Evolutionary conservation across 1,140 invertebrate genomes (phyloP), one percentile per base, ranked within the genome.

Genomic region (Tetraneura akinire): DNA sequence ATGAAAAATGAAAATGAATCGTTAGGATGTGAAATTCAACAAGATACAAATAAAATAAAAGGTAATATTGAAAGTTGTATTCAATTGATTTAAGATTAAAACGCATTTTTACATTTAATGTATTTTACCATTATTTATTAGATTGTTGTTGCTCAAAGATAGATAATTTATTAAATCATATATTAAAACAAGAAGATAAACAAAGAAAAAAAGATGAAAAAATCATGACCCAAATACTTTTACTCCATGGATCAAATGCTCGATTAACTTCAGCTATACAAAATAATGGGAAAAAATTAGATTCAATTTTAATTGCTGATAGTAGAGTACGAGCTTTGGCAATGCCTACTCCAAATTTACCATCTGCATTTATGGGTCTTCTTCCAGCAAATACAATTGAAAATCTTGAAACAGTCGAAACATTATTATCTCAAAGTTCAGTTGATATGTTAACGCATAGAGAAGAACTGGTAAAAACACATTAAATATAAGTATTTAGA

Each of bases 291-390:
- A 57, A 57, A 57, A 57, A 57, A 21, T 57, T 57, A 21, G 55
- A 57, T 2, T 3, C 21, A 0, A 26, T 57, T 23, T 13, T 57
- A 23, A 21, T 21, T 13, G 55, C 55, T 11, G 53, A 55, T n/a
- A 55, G 53, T 55, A 23, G 53, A 55, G 53, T 55, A 55, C 53
- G 53, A 11, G 53, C 53, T 10, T 55, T 55, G 53, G 53, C 53
- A n/a, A 55, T 21, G 18, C 53, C 53, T 10, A 55, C 53, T 21
- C 53, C 53, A n/a, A 55, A 57, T 23, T 57, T 23, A 13, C 21
- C 55, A 23, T 57, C 55, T 13, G 18, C 53, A 23, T 55, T 55
- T 9, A 55, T 55, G 53, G 53, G n/a, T 55, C n/a, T 55, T 10
- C 53, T 55, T 55, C 53, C 53, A 21, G 11, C 21, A 10, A 21